Evolutionary conservation across 2,113 vertebrate genomes (phyloP).

Genomic region (Urocolius indicus): DNA sequence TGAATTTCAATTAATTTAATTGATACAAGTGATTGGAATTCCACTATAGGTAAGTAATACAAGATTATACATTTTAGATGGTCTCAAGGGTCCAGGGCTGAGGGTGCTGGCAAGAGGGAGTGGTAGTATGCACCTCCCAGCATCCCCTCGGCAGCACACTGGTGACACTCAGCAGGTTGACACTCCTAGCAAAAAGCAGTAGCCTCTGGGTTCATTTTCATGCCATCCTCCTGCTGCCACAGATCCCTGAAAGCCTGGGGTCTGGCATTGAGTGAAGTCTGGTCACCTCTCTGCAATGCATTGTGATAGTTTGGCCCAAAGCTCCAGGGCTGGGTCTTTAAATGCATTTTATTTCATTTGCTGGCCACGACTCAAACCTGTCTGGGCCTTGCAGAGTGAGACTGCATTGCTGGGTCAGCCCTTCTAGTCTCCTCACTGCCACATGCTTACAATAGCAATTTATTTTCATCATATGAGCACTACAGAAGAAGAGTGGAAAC

Average conservation of each 20-base stretch:
- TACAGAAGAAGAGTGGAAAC: not conserved
- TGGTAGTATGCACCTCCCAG: rapidly evolving
- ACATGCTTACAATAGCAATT: not conserved
- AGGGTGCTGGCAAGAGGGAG: not conserved
- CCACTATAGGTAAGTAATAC: not conserved
- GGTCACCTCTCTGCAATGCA: not conserved
- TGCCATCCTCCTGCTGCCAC: rapidly evolving
- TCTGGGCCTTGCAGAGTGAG: not conserved
- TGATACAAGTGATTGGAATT: not conserved
- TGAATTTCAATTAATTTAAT: not conserved
- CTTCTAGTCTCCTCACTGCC: not conserved
- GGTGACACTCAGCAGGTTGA: not conserved
- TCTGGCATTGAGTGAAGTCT: not conserved
- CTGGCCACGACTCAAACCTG: not conserved
- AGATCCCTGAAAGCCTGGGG: not conserved
- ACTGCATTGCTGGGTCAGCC: not conserved
- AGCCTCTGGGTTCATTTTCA: not conserved
- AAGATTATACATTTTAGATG: not conserved
- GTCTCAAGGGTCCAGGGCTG: not conserved
- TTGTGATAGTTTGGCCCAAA: rapidly evolving
- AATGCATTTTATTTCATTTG: not conserved
- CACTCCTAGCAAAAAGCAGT: not conserved
- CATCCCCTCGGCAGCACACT: rapidly evolving
- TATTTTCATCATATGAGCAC: not conserved
- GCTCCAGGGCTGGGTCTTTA: not conserved